Evolutionary conservation across 2,797 vertebrate species (phyloP).

Genomic region (Hirundo rustica): DNA sequence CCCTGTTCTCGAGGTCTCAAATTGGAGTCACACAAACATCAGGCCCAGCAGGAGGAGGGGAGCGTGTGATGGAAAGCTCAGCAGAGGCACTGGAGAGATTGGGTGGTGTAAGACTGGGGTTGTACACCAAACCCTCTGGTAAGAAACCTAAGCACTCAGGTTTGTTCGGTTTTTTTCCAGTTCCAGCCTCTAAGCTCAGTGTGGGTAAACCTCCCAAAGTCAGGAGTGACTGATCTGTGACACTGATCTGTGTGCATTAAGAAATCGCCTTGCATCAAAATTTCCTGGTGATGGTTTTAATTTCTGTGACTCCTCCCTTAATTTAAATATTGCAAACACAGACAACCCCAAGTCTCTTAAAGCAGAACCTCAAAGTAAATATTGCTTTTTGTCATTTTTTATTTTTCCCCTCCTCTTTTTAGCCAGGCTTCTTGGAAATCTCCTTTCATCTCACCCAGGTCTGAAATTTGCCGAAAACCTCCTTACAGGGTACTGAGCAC

Average conservation of each 20-base stretch:
- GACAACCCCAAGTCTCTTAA: neutral
- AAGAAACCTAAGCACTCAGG: neutral
- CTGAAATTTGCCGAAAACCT: constrained; percentile 16
- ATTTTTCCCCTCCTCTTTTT: neutral
- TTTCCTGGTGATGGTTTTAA: neutral
- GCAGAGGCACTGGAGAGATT: neutral
- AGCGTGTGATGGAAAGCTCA: neutral
- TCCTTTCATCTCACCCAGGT: neutral
- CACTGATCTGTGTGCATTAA: neutral
- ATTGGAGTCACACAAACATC: neutral
- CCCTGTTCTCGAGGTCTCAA: neutral
- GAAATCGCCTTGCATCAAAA: neutral
- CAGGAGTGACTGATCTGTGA: neutral
- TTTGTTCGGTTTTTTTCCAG: neutral
- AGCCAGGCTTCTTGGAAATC: neutral
- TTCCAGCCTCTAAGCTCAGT: neutral
- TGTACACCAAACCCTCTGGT: neutral
- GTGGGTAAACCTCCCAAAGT: neutral
- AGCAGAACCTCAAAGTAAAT: constrained; percentile 9
- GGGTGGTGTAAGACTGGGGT: neutral
- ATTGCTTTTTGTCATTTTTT: neutral
- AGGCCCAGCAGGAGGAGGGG: neutral
- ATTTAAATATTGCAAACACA: neutral
- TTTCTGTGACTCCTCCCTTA: constrained; percentile 37
- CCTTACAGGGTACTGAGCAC: neutral